phyloP scores from a whole-genome alignment of 2,113 vertebrate genomes.

The Actinemys pallida region DNA sequence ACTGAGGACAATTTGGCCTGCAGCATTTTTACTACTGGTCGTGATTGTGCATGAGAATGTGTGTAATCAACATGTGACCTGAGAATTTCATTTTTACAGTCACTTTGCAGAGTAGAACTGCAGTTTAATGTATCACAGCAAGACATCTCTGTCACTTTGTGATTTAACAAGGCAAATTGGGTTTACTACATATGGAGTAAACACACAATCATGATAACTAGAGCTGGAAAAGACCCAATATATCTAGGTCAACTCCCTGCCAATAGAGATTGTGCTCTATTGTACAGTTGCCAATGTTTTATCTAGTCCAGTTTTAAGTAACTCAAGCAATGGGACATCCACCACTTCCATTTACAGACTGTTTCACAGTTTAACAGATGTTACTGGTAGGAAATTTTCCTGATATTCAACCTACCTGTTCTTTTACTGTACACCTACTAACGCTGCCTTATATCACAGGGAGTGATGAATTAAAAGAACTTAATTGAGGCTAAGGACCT shows the following conservation, averaged over 20 bases:
- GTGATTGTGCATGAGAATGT: background rate
- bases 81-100: background rate
- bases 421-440: background rate
- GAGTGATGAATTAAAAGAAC: background rate
- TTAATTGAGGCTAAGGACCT: background rate
- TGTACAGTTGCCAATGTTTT: background rate
- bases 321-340: background rate
- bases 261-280: background rate
- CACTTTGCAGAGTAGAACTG: background rate
- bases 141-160: background rate
- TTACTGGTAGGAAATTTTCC: background rate
- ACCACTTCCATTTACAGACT: background rate
- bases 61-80: background rate
- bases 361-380: background rate
- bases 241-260: background rate
- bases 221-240: background rate
- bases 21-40: background rate
- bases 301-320: background rate
- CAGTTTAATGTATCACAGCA: background rate
- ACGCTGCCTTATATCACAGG: background rate
- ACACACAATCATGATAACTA: background rate
- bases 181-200: background rate
- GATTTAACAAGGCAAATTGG: background rate
- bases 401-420: background rate
- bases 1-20: slow-evolving; percentile 5